Evolutionary conservation across 2,113 vertebrate species (phyloP), one percentile per base, ranked within the genome.

Genomic region (Channa maculata): DNA sequence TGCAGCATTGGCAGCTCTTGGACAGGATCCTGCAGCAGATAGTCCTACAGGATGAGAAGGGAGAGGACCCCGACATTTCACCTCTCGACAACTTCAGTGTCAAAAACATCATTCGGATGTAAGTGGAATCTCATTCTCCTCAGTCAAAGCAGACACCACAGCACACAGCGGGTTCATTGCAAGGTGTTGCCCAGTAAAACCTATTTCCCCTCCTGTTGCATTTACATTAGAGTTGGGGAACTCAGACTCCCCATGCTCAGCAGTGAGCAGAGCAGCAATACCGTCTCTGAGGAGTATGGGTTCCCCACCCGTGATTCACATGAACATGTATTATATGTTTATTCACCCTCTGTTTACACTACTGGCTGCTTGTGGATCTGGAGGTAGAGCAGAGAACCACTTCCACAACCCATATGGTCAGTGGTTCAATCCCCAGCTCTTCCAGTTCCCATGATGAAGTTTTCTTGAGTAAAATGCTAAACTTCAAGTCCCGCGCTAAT

Each of bases 21-120:
- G 97, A 99, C 88, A 91, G 97, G 53, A 98, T 99, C 89, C 94
- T 99, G 5, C 98, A 99, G 89, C 98, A 99, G 93, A 96, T 99
- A 0, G 96, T 99, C 79, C 95, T 99, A 14, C 98, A 99, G 89
- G 96, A 97, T 10, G 98, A 99, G 63, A 95, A 94, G 89, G 98
- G 98, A 2, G 91, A 97, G 76, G 96, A 99, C 89, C 97, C 97
- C 0, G 98, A 99, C 70, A 90, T 91, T 61, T 93, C 97, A 44
- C 96, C 96, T 0, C 10, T 99, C 92, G 97, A 98, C 83, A 98
- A 98, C 92, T 99, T 99, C 93, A 98, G 94, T 12, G 97, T 99
- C 68, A 98, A 95, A 92, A 98, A 97, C 87, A 96, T 99, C 6
- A 95, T 99, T 87, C 96, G 96, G 89, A 97, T 99, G 98, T 99